These are phyloP conservation scores for Aspidiotus rigidus DNA, from an alignment of 2,888 invertebrate genomes.

Conservation along the genomic window DNA sequence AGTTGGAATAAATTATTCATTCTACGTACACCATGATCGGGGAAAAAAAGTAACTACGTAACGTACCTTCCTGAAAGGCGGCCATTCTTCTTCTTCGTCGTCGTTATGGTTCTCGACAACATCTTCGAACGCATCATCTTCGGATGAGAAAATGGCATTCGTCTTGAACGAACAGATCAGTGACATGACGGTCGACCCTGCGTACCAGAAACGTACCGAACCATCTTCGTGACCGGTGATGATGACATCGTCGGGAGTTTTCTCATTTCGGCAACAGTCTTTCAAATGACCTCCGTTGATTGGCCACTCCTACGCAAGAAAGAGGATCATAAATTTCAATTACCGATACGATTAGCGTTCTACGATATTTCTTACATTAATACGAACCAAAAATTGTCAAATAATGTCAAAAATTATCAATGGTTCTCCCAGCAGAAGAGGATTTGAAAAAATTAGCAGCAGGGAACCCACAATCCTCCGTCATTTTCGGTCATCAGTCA, in stretches of 20 bases:
- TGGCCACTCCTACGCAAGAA: slow-evolving; percentile 62
- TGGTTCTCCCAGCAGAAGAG: too few relatives aligned
- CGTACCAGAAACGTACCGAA: slow-evolving; percentile 91
- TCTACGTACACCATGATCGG: too few relatives aligned
- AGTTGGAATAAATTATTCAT: too few relatives aligned
- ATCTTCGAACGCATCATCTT: slow-evolving; percentile 43
- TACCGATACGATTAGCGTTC: neutral
- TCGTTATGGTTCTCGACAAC: slow-evolving; percentile 38
- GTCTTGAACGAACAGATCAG: slow-evolving; percentile 80
- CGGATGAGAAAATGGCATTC: slow-evolving; percentile 58
- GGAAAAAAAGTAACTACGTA: too few relatives aligned
- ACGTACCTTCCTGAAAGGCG: slow-evolving; percentile 76
- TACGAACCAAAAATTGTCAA: too few relatives aligned
- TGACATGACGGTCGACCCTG: slow-evolving; percentile 69
- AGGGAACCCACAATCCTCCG: too few relatives aligned
- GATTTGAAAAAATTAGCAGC: too few relatives aligned
- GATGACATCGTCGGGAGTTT: slow-evolving; percentile 49
- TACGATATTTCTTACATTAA: too few relatives aligned
- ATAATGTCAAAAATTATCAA: too few relatives aligned
- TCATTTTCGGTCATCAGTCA: too few relatives aligned
- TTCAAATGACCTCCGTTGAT: slow-evolving; percentile 69
- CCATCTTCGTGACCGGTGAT: slow-evolving; percentile 95
- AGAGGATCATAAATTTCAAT: neutral
- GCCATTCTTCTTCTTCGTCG: slow-evolving; percentile 88
- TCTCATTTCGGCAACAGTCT: slow-evolving; percentile 36